phyloP scores from a whole-genome alignment of 2,113 vertebrate genomes.

The Stigmatopora argus region DNA sequence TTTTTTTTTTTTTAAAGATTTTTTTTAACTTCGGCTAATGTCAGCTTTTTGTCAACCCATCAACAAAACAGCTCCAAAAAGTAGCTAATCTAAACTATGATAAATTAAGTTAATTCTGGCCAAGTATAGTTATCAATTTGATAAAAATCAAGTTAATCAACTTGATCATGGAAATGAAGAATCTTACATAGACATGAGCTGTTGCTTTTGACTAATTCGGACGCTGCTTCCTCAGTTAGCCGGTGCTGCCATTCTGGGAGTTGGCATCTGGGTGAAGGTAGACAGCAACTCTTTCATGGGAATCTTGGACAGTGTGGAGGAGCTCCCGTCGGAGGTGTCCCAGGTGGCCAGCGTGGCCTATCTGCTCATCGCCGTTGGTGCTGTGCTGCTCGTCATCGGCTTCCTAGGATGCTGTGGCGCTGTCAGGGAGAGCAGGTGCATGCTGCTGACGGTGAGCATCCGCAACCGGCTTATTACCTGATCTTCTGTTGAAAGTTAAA shows the following conservation, averaged over 20 bases:
- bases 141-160: background rate
- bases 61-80: background rate
- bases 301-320: conserved; percentile 40
- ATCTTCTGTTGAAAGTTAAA: background rate
- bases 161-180: background rate
- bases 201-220: background rate
- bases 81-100: background rate
- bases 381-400: conserved; percentile 68
- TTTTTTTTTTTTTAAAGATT: too few relatives aligned
- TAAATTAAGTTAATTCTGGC: background rate
- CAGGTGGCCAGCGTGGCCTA: conserved; percentile 67
- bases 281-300: conserved; percentile 65
- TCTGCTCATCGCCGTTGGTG: conserved; percentile 70
- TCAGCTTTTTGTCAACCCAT: background rate
- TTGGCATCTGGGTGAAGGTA: conserved; percentile 76
- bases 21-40: too few relatives aligned
- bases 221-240: conserved; percentile 56
- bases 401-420: conserved; percentile 80
- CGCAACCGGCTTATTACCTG: background rate
- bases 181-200: background rate
- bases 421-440: conserved; percentile 68
- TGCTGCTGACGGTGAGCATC: conserved; percentile 73
- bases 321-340: conserved; percentile 25
- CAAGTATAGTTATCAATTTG: background rate
- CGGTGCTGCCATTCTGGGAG: conserved; percentile 64